A percentile compares a stretch with the other conserved stretches of the same genome.
phyloP scores from a whole-genome alignment of 2,797 vertebrate species.

The Sebastes variabilis region DNA sequence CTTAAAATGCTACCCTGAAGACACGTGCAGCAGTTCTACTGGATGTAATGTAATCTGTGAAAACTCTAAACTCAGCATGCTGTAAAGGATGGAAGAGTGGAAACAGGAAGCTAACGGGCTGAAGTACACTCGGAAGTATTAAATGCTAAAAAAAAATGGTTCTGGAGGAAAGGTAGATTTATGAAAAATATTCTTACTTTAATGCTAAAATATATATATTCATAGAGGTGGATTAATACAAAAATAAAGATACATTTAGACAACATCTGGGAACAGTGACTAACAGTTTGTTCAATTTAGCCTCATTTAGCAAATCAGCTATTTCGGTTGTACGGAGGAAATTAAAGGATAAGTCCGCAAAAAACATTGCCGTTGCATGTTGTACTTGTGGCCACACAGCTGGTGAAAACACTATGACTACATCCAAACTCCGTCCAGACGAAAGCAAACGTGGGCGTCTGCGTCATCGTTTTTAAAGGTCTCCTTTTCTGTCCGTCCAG shows the following conservation, averaged over 20 bases:
- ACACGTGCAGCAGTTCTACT: not conserved
- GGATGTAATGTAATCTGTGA: not conserved
- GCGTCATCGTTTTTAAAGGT: too few relatives aligned
- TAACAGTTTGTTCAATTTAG: not conserved
- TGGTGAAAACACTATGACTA: not conserved
- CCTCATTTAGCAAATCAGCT: not conserved
- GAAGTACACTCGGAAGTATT: constrained; percentile 22
- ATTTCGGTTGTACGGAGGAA: not conserved
- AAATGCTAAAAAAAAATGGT: not conserved
- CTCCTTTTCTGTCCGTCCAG: too few relatives aligned
- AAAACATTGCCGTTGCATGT: not conserved
- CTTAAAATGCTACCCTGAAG: not conserved
- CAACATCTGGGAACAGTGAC: not conserved
- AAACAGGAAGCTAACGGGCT: not conserved
- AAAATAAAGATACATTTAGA: constrained; percentile 20
- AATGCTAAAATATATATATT: constrained; percentile 15
- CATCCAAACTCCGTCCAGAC: too few relatives aligned
- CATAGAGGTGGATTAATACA: not conserved
- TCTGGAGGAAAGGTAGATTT: not conserved
- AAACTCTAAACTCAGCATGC: not conserved
- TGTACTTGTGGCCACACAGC: not conserved
- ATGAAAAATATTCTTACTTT: constrained; percentile 12
- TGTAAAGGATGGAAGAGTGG: not conserved
- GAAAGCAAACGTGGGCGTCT: too few relatives aligned
- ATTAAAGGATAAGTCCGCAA: not conserved